Evolutionary conservation across 2,888 invertebrate species (phyloP).

Genomic region (Drosophila demipolita): DNA sequence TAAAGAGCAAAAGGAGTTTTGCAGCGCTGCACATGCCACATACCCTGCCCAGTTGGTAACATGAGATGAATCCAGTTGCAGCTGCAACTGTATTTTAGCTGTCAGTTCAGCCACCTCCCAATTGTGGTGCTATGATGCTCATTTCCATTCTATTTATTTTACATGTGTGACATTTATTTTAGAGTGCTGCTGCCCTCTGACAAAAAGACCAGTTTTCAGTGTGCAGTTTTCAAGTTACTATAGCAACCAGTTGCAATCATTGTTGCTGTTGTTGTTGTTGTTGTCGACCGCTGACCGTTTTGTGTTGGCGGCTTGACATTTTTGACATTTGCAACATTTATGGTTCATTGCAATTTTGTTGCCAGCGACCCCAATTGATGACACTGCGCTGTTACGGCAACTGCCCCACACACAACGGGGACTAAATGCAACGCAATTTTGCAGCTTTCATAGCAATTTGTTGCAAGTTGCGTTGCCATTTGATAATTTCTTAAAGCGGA

Average conservation of each 20-base stretch:
- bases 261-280: constrained; percentile 28
- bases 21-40: background rate
- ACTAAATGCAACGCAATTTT: constrained; percentile 50
- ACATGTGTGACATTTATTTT: constrained; percentile 76
- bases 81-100: constrained; percentile 27
- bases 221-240: constrained; percentile 1
- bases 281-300: constrained; percentile 62
- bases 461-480: constrained; percentile 20
- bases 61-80: constrained; percentile 10
- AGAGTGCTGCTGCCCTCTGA: constrained; percentile 49
- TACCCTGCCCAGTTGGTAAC: background rate
- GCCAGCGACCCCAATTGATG: constrained; percentile 39
- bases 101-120: constrained; percentile 27
- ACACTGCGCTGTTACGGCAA: constrained; percentile 3
- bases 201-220: constrained; percentile 37
- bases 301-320: constrained; percentile 74
- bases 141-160: constrained; percentile 80
- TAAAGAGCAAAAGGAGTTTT: background rate
- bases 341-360: constrained; percentile 72
- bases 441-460: constrained; percentile 53
- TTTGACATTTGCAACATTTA: constrained; percentile 81
- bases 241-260: constrained; percentile 1
- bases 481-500: constrained; percentile 48
- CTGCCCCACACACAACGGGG: constrained; percentile 11
- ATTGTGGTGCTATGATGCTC: constrained; percentile 36